phyloP scores from a whole-genome alignment of 2,888 invertebrate genomes.

The Rhabditoides inermis region DNA sequence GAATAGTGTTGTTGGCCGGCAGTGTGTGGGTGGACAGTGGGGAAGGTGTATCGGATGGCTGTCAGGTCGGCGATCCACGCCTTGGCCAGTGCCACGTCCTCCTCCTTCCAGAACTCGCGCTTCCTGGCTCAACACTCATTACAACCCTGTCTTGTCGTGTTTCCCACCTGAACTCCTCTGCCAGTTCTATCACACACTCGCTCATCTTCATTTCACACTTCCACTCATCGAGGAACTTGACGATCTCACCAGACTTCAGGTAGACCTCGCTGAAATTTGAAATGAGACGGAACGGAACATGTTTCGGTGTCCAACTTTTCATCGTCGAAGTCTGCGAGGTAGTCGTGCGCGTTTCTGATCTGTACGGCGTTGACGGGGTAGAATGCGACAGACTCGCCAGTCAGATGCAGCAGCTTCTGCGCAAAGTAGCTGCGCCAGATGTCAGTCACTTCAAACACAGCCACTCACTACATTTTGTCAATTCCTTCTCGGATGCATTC shows the following conservation, averaged over 20 bases:
- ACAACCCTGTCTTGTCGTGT: neutral
- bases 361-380: conserved; percentile 27
- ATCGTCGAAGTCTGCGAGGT: conserved; percentile 24
- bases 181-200: conserved; percentile 14
- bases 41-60: conserved; percentile 1
- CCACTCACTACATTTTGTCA: neutral
- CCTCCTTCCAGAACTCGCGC: conserved; percentile 10
- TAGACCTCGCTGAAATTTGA: conserved; percentile 18
- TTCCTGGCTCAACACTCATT: neutral
- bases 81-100: conserved; percentile 9
- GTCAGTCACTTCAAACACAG: conserved; percentile 11
- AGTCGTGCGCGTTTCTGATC: conserved; percentile 23
- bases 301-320: conserved; percentile 7
- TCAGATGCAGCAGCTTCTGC: conserved; percentile 22
- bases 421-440: conserved; percentile 31
- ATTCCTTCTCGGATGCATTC: neutral
- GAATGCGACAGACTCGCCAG: conserved; percentile 22
- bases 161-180: conserved; percentile 10
- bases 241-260: conserved; percentile 18
- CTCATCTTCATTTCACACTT: conserved; percentile 8
- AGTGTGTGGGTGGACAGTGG: conserved; percentile 2
- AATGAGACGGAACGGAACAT: neutral
- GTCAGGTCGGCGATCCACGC: conserved; percentile 10
- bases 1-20: neutral
- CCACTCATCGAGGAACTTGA: conserved; percentile 17